Base-by-base conservation (phyloP, 2,797 vertebrate species). In the Sternotherus odoratus region DNA sequence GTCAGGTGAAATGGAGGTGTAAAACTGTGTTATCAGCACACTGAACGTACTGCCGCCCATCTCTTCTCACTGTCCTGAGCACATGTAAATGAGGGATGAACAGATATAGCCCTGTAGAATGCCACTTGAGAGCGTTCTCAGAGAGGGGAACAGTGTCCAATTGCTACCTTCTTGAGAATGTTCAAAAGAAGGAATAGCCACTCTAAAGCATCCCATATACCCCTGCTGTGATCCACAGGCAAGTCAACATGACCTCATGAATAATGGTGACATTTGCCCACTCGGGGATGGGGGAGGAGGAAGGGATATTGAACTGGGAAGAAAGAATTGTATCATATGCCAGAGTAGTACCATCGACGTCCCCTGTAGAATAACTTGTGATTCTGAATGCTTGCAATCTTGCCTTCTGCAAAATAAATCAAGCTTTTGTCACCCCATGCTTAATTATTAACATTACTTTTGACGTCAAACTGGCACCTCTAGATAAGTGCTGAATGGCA, bases 1-100 rank as follows among this genome's bases (percentile, higher is more conserved):
- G n/a, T 66, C 63, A 36, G 63, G 63, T 36, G 63, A 66, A 66
- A n/a, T 66, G n/a, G 17, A 11, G 17, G 19, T 66, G n/a, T 36
- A 21, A 66, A 66, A 36, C 60, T 63, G 63, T 66, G 60, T 66
- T 36, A 36, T 36, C 8, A 8, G 19, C n/a, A 36, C 36, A 66
- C n/a, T 82, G 74, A 90, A 53, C 89, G 82, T 60, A 51, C 5
- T 0, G 0, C 3, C 1, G 85, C 79, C 91, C 5, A 4, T 69
- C 90, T 83, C 33, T 84, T 83, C 83, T 57, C 66, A 3, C 16
- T 88, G 66, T 56, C 26, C 30, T 92, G 66, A 36, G 24, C 56
- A 43, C 0, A 0, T 39, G 17, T 79, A 79, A 75, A 78, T 23
- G 46, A 89, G 43, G 63, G 16, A 21, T 85, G 85, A 46, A 66